phyloP scores from a whole-genome alignment of 2,888 invertebrate species.

The Coelopa pilipes region DNA sequence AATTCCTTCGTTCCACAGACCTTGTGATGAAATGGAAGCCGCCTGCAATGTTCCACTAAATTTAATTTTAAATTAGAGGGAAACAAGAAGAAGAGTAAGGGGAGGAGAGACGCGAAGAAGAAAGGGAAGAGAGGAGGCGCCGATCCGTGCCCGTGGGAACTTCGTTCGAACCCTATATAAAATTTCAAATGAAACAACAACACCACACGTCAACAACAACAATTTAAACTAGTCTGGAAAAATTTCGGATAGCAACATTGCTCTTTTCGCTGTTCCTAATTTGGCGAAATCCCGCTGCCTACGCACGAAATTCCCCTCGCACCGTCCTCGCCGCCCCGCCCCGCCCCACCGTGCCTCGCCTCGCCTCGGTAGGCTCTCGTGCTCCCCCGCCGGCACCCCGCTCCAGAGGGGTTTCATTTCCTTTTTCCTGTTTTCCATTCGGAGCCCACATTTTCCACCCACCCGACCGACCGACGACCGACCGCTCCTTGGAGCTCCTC shows the following conservation, averaged over 20 bases:
- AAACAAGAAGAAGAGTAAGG: too few relatives aligned
- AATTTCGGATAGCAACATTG: slow-evolving; percentile 11
- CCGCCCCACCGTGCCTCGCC: not conserved
- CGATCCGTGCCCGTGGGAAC: too few relatives aligned
- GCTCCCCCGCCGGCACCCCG: not conserved
- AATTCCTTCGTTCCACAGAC: too few relatives aligned
- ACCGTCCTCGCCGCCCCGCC: not conserved
- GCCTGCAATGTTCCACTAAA: too few relatives aligned
- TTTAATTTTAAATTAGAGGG: too few relatives aligned
- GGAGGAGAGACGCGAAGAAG: too few relatives aligned
- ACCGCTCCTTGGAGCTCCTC: not conserved
- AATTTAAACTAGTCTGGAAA: not conserved
- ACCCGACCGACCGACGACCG: too few relatives aligned
- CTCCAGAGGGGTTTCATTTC: slow-evolving; percentile 20
- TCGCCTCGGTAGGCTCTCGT: not conserved
- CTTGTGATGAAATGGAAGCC: too few relatives aligned
- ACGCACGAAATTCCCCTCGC: not conserved
- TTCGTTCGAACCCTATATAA: too few relatives aligned
- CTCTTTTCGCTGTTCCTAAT: not conserved
- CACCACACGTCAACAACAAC: too few relatives aligned
- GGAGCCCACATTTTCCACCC: slow-evolving; percentile 12
- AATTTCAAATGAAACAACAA: too few relatives aligned
- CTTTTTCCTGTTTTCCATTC: slow-evolving; percentile 19
- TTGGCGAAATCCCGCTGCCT: slow-evolving; percentile 7
- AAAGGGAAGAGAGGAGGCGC: too few relatives aligned